Evolutionary conservation across 2,888 invertebrate genomes (phyloP), one percentile per base, ranked within the genome.

Genomic region (Pterobdella sp.): DNA sequence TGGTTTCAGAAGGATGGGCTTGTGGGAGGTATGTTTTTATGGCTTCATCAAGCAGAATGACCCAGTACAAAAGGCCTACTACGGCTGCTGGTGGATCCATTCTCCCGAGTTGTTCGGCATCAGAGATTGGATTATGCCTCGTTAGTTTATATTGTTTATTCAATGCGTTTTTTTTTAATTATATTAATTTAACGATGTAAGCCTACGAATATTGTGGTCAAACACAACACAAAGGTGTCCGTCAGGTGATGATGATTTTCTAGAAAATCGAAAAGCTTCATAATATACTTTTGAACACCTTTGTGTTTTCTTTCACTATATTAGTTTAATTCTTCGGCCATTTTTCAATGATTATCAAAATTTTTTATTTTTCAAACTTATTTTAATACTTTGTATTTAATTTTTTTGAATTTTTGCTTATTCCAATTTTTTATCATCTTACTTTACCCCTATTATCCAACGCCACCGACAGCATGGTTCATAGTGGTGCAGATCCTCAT

Each of bases 1-100:
- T 68, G 91, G 93, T n/a, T 87, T 96, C 79, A 90, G 93, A 80
- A 88, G 91, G 79, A 72, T 79, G 22, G 79, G 79, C 0, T 75
- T 79, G 60, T 79, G 79, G 78, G 76, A 79, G 68, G 78, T 75
- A 1, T 79, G 79, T 52, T 76, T 79, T 65, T 56, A 56, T 37
- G 79, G 79, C 0, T 63, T 77, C 49, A 73, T 78, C 1, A 70
- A 78, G 1, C 70, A 72, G 2, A 56, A 68, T 31, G 79, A 79
- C 64, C 75, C 75, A 1, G 7, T 18, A 1, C 76, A 76, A 75
- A 76, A 75, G 52, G 75, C 78, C 31, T 79, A 79, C 71, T 76
- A 79, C 63, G 79, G 79, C 29, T 79, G 79, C 74, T 79, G 79
- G 79, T 79, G 79, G 79, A 76, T 78, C 26, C 73, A 78, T 29